phyloP scores from a whole-genome alignment of 2,113 vertebrate species.

The Crypturellus undulatus region DNA sequence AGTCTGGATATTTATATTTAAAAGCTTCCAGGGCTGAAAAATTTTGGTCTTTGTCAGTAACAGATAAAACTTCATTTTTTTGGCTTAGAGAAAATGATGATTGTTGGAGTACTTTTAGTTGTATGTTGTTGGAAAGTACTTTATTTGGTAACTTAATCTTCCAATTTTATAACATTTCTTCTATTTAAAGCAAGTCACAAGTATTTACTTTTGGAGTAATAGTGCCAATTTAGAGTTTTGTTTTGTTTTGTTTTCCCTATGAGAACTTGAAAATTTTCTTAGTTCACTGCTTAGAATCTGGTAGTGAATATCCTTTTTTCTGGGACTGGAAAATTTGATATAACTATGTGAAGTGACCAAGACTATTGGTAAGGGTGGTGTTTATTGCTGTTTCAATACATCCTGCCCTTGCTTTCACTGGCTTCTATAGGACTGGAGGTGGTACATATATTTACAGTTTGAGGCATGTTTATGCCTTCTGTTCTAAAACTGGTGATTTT shows the following conservation, averaged over 20 bases:
- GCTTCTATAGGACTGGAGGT: slow-evolving; percentile 34
- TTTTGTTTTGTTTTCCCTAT: background rate
- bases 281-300: background rate
- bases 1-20: background rate
- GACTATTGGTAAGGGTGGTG: background rate
- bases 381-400: slow-evolving; percentile 35
- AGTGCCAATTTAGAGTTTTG: slow-evolving; percentile 6
- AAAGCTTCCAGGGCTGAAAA: background rate
- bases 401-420: slow-evolving; percentile 32
- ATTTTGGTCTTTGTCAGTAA: background rate
- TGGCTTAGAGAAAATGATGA: background rate
- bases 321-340: background rate
- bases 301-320: background rate
- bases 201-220: slow-evolving; percentile 29
- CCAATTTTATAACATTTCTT: background rate
- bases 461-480: background rate
- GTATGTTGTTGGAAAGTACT: background rate
- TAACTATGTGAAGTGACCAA: slow-evolving; percentile 23
- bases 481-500: background rate
- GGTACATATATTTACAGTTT: background rate
- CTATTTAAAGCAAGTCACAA: background rate
- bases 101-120: background rate
- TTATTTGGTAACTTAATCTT: background rate
- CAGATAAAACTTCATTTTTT: background rate
- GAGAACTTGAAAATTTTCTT: background rate